Base-by-base conservation (phyloP, 2,797 vertebrate species). In the Micrastur ruficollis region DNA sequence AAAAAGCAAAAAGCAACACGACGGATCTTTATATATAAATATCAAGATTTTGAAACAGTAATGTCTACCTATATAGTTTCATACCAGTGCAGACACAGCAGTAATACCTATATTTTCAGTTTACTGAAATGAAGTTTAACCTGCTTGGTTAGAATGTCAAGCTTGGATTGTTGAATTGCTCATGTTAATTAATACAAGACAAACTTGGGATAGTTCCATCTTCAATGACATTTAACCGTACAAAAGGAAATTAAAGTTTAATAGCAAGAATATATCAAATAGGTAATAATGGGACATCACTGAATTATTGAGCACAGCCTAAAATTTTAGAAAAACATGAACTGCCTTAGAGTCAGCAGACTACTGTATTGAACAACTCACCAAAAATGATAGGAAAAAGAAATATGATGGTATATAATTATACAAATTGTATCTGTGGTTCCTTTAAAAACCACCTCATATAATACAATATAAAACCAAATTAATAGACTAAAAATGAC, bases 161-260 rank as follows among this genome's bases (percentile, higher is more conserved):
- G 81, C 44, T 52, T 36, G 49, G 27, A 62, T 32, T 38, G 29
- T 16, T 50, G 47, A 81, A 87, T 78, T 0, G 0, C 58, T 85
- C 49, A 53, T 67, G 58, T 91, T 61, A 59, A 72, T 85, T 50
- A 79, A 74, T 16, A 36, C 13, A 67, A 80, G 49, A 61, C 14
- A 70, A 82, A 74, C 5, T 58, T 68, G 56, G 36, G 34, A 31
- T 7, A 52, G 55, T 47, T 96, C 81, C 82, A 71, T 61, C 84
- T 82, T 82, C 81, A 63, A 59, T 80, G 95, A 89, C 89, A 95
- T 87, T 92, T 93, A 92, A 72, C 74, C 82, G 67, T 73, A 76
- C 50, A 70, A 90, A 80, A 82, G 49, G 44, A 89, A 94, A 95
- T 93, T n/a, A 89, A 96, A 89, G 38, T 90, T 92, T 96, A 84